Percentiles rank a stretch among this genome's conserved stretches.
Conservation (phyloP, 2,797 vertebrate genomes). For the Catostomus latipinnis region DNA sequence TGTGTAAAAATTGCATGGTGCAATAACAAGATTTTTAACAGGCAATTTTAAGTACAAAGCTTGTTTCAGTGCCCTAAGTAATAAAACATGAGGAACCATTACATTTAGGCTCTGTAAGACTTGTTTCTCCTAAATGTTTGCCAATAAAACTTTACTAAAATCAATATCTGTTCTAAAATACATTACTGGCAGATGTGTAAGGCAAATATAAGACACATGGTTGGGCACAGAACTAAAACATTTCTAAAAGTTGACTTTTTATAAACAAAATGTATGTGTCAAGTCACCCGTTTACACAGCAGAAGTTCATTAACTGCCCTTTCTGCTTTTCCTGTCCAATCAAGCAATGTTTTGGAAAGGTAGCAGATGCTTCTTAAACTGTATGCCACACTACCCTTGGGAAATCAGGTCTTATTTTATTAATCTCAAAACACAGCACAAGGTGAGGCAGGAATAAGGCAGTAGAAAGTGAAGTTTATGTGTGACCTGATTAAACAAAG, state of each 20-base stretch:
- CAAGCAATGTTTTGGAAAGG: constrained; percentile 38
- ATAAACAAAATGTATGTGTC: constrained; percentile 40
- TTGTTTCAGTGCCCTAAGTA: neutral
- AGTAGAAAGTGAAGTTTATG: constrained; percentile 27
- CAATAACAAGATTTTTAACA: neutral
- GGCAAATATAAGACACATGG: neutral
- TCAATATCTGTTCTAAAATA: constrained; percentile 16
- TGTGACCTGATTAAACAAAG: constrained; percentile 46
- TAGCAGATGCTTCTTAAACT: constrained; percentile 43
- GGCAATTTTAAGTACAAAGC: neutral
- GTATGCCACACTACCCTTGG: constrained; percentile 38
- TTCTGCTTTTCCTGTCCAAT: constrained; percentile 35
- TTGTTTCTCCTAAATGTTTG: neutral
- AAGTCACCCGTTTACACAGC: constrained; percentile 38
- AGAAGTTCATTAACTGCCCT: constrained; percentile 41
- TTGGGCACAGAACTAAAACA: neutral
- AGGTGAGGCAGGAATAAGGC: constrained; percentile 25
- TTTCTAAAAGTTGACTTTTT: constrained; percentile 21
- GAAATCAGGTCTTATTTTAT: constrained; percentile 47
- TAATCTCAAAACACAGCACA: constrained; percentile 40
- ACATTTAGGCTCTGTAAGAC: neutral
- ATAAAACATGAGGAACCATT: neutral
- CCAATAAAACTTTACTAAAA: neutral
- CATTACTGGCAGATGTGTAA: constrained; percentile 5
- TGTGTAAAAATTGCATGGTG: neutral